Evolutionary conservation across 2,797 vertebrate genomes (phyloP).

Genomic region (Miichthys miiuy): DNA sequence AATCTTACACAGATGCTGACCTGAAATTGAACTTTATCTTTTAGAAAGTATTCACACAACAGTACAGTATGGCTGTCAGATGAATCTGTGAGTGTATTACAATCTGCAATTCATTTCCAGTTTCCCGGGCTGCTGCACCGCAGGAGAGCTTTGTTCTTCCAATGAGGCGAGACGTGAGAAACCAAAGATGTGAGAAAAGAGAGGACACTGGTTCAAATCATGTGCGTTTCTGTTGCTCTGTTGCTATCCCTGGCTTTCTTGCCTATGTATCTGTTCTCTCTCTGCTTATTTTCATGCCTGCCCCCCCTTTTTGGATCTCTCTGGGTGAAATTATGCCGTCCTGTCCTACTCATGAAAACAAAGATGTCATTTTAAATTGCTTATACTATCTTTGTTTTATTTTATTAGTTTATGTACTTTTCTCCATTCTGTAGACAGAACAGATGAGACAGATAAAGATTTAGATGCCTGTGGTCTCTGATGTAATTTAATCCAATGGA

Average conservation of each 20-base stretch:
- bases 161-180: constrained; percentile 40
- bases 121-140: constrained; percentile 49
- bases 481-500: neutral
- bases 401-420: constrained; percentile 19
- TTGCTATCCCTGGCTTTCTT: constrained; percentile 24
- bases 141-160: constrained; percentile 57
- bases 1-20: constrained; percentile 44
- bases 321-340: constrained; percentile 6
- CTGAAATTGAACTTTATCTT: constrained; percentile 63
- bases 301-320: constrained; percentile 29
- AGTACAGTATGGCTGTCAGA: constrained; percentile 46
- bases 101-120: constrained; percentile 58
- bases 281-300: constrained; percentile 18
- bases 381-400: constrained; percentile 11
- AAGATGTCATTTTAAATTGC: neutral
- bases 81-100: constrained; percentile 38
- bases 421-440: constrained; percentile 21
- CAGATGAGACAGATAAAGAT: neutral
- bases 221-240: constrained; percentile 38
- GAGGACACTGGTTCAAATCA: constrained; percentile 45
- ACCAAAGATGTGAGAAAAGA: constrained; percentile 46
- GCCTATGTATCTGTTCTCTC: constrained; percentile 29
- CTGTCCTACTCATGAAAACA: neutral
- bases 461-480: neutral
- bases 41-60: constrained; percentile 34